Percentiles rank a stretch among this genome's conserved stretches.
These are phyloP conservation scores for Xylota sylvarum DNA, from an alignment of 2,888 invertebrate species.

Conservation along the genomic window DNA sequence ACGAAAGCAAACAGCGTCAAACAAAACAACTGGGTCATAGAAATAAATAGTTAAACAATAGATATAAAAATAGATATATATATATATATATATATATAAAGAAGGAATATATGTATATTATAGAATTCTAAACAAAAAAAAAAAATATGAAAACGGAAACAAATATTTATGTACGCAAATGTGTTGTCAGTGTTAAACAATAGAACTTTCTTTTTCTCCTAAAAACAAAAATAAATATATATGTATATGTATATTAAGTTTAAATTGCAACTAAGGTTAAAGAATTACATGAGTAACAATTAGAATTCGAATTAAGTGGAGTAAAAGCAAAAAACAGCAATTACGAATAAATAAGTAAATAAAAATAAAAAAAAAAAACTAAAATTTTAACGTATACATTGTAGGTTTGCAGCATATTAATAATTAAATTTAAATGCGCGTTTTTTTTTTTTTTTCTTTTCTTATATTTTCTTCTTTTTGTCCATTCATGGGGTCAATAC, in stretches of 20 bases:
- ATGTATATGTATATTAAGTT: slow-evolving; percentile 42
- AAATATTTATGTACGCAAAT: slow-evolving; percentile 73
- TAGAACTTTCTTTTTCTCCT: slow-evolving; percentile 47
- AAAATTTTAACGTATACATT: slow-evolving; percentile 52
- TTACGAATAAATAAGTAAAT: slow-evolving; percentile 67
- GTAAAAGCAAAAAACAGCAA: slow-evolving; percentile 47
- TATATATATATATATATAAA: slow-evolving; percentile 45
- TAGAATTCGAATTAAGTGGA: slow-evolving; percentile 68
- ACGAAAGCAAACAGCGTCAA: slow-evolving; percentile 40
- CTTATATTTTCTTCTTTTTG: slow-evolving; percentile 42
- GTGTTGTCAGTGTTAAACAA: slow-evolving; percentile 63
- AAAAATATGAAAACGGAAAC: slow-evolving; percentile 20
- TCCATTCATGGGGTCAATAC: slow-evolving; percentile 60
- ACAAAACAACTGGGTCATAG: slow-evolving; percentile 61
- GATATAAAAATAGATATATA: slow-evolving; percentile 58
- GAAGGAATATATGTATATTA: slow-evolving; percentile 62
- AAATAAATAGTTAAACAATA: slow-evolving; percentile 73
- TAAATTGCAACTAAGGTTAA: slow-evolving; percentile 60
- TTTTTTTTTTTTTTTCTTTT: slow-evolving; percentile 50
- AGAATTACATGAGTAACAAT: slow-evolving; percentile 49
- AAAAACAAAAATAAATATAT: slow-evolving; percentile 31
- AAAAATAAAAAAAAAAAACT: slow-evolving; percentile 12
- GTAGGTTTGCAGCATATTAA: slow-evolving; percentile 69
- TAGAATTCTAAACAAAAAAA: slow-evolving; percentile 54
- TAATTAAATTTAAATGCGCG: slow-evolving; percentile 60